Evolutionary conservation across 2,888 invertebrate genomes (phyloP), one percentile per base, ranked within the genome.

Genomic region (Drosophila mimica): DNA sequence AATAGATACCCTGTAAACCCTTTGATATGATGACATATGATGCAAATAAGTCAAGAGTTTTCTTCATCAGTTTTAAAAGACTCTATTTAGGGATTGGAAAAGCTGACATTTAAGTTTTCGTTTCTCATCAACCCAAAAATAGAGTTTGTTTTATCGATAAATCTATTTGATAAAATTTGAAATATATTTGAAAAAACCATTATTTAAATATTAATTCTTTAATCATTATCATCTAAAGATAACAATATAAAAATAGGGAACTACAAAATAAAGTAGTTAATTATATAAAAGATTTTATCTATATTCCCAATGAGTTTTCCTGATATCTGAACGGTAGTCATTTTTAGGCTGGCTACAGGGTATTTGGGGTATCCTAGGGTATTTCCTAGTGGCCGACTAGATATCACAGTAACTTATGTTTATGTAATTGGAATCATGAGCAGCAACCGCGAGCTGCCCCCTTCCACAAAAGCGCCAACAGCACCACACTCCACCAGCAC

Each of bases 351-450:
- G 7, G 7, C 2, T 46, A 7, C 2, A 20, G 20, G 13, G 2
- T 13, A 46, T 20, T 4, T 0, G 1, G 7, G 15, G 0, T 15
- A 15, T 46, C 8, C 15, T 20, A 20, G 7, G 25, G 15, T 20
- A 46, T 15, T 20, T 15, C 2, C 2, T 20, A 15, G 15, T 25
- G 15, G 8, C 46, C 8, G 4, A 17, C 20, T 4, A 8, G 20
- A 2, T 15, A 15, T 15, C 4, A 5, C 2, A n/a, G 17, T 15
- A 51, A 33, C 61, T 65, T 73, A 79, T 76, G 63, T 70, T 76
- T 64, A 74, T 83, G 65, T 78, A 89, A 85, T 75, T 82, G 73
- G 84, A 81, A 62, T 76, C 84, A 84, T 79, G 76, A 71, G 73
- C 72, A 70, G 66, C 67, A 61, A 28, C 17, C 49, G 43, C 20